Conservation (phyloP, 2,888 invertebrate species). For the Exocentrus adspersus region DNA sequence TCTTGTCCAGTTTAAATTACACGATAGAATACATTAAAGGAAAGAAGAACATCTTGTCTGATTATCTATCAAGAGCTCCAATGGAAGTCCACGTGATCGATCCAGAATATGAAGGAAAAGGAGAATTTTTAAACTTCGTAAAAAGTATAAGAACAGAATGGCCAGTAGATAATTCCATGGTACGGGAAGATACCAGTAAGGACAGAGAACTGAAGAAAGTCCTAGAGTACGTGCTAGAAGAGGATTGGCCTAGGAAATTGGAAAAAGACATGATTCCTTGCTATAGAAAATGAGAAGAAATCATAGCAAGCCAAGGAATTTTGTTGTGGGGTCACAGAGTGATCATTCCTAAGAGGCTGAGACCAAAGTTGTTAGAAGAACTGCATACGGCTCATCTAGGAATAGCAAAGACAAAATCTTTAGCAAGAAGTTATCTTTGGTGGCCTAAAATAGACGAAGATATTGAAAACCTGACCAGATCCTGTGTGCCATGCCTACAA, state of each 20-base stretch:
- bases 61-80: not conserved
- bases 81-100: not conserved
- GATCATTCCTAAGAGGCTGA: constrained; percentile 20
- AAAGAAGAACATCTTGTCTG: not conserved
- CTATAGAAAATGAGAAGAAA: constrained; percentile 21
- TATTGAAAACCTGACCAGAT: constrained; percentile 44
- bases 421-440: constrained; percentile 25
- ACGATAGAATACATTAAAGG: not conserved
- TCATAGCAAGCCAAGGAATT: constrained; percentile 12
- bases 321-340: constrained; percentile 29
- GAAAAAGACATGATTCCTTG: constrained; percentile 21
- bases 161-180: not conserved
- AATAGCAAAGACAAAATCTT: not conserved
- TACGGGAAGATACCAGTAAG: not conserved
- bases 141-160: not conserved
- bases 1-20: not conserved
- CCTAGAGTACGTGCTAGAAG: constrained; percentile 1
- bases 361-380: constrained; percentile 24
- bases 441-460: constrained; percentile 49
- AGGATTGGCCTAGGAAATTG: constrained; percentile 15
- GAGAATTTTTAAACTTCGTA: not conserved
- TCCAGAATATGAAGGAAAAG: not conserved
- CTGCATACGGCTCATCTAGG: constrained; percentile 29
- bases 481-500: constrained; percentile 45
- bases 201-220: constrained; percentile 14